Conservation (phyloP, 2,888 invertebrate genomes). For the Agrotis puta region DNA sequence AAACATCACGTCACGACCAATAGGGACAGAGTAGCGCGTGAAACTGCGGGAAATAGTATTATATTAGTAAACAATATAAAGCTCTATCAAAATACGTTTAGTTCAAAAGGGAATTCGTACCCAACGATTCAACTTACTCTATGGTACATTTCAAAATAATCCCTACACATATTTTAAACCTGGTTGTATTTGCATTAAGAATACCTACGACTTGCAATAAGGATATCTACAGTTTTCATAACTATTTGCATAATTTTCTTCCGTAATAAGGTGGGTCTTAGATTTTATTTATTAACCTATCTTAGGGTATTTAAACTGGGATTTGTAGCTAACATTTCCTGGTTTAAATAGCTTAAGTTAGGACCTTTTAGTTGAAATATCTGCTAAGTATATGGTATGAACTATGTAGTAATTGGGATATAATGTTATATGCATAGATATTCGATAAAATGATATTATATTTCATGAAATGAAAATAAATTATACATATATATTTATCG, state of each 20-base stretch:
- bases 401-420: background rate
- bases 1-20: too few species aligned
- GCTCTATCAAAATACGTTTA: too few species aligned
- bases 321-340: slow-evolving; percentile 6
- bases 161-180: slow-evolving; percentile 13
- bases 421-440: background rate
- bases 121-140: background rate
- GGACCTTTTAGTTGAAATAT: slow-evolving; percentile 9
- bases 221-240: slow-evolving; percentile 46
- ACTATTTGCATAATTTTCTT: slow-evolving; percentile 53
- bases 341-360: slow-evolving; percentile 19
- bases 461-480: too few species aligned
- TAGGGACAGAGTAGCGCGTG: too few species aligned
- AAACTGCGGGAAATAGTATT: too few species aligned
- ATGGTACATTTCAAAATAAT: slow-evolving; percentile 26
- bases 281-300: slow-evolving; percentile 42
- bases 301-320: slow-evolving; percentile 23
- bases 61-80: too few species aligned
- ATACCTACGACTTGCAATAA: slow-evolving; percentile 41
- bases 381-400: background rate
- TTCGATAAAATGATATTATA: background rate
- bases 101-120: too few species aligned
- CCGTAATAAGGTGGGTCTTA: slow-evolving; percentile 33
- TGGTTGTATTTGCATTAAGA: slow-evolving; percentile 18
- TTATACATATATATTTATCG: background rate